Conservation (phyloP, 2,888 invertebrate genomes). For the Pristionchus exspectatus region DNA sequence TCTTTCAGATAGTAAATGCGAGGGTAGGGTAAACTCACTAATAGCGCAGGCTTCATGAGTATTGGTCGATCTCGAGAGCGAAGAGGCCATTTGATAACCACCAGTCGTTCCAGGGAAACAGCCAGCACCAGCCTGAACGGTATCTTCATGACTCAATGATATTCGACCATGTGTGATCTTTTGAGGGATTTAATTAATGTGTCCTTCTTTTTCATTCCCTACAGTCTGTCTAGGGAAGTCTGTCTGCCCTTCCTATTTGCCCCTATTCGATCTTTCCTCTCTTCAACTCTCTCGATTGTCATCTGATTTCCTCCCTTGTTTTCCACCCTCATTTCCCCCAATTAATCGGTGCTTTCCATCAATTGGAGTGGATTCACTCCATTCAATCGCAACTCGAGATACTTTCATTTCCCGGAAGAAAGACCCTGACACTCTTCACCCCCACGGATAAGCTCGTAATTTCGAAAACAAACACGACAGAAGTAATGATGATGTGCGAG, state of each 20-base stretch:
- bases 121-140: slow-evolving; percentile 73
- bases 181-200: background rate
- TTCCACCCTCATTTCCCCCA: background rate
- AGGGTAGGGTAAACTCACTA: slow-evolving; percentile 26
- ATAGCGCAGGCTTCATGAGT: background rate
- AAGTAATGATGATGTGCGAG: background rate
- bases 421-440: background rate
- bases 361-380: slow-evolving; percentile 25
- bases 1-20: background rate
- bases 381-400: background rate
- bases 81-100: slow-evolving; percentile 75
- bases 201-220: background rate
- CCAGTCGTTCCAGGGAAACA: slow-evolving; percentile 74
- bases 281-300: background rate
- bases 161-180: background rate
- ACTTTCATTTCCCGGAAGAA: background rate
- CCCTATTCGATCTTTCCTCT: background rate
- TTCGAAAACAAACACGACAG: background rate
- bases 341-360: background rate
- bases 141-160: background rate
- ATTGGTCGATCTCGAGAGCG: slow-evolving; percentile 43
- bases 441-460: background rate
- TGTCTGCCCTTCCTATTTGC: background rate
- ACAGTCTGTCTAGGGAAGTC: background rate
- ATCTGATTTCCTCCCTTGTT: background rate